Evolutionary conservation across 2,797 vertebrate species (phyloP).

Genomic region (Mormyrus hasselquistii): DNA sequence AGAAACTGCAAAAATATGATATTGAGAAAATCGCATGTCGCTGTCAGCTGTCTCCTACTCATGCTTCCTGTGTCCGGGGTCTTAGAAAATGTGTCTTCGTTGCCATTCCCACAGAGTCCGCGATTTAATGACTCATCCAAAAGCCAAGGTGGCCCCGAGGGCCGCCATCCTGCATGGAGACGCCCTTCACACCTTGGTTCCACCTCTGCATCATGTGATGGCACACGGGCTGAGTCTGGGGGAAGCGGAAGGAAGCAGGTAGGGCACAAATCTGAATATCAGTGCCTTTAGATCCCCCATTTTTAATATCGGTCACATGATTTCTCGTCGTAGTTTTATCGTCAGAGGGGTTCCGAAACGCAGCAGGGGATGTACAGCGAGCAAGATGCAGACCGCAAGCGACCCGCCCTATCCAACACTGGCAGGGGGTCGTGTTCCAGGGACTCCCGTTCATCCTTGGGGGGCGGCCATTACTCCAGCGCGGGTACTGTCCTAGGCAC

Average conservation of each 20-base stretch:
- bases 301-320: neutral
- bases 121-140: slow-evolving; percentile 61
- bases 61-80: neutral
- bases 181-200: slow-evolving; percentile 58
- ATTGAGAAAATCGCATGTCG: neutral
- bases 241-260: slow-evolving; percentile 75
- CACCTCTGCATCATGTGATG: slow-evolving; percentile 65
- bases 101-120: slow-evolving; percentile 52
- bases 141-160: slow-evolving; percentile 66
- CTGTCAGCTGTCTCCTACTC: neutral
- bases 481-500: slow-evolving; percentile 58
- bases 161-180: slow-evolving; percentile 68
- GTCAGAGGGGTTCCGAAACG: slow-evolving; percentile 71
- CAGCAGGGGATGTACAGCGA: slow-evolving; percentile 70
- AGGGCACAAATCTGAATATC: slow-evolving; percentile 30
- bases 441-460: slow-evolving; percentile 61
- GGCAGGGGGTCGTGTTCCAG: slow-evolving; percentile 70
- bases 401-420: slow-evolving; percentile 84
- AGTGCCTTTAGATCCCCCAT: neutral
- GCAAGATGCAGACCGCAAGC: slow-evolving; percentile 84
- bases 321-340: neutral
- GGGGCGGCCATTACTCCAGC: slow-evolving; percentile 65
- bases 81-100: neutral
- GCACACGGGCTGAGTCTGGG: slow-evolving; percentile 63
- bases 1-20: neutral